phyloP scores from a whole-genome alignment of 2,113 vertebrate species.

The Oxyura jamaicensis region DNA sequence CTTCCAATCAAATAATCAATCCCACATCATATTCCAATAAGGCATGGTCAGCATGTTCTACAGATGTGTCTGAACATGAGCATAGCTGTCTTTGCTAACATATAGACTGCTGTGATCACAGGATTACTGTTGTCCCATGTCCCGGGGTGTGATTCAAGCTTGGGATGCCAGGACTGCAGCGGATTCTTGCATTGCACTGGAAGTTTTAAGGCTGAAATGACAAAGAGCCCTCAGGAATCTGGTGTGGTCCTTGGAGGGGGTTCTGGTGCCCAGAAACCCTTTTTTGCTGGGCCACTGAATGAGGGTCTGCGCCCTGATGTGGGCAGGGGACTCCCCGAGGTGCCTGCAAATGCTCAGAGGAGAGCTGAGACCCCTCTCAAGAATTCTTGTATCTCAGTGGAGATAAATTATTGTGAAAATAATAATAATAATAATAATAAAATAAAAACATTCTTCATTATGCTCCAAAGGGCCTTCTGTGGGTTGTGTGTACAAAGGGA shows the following conservation, averaged over 20 bases:
- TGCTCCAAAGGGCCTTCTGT: background rate
- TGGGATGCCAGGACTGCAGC: background rate
- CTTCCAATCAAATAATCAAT: slow-evolving; percentile 11
- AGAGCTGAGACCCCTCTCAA: background rate
- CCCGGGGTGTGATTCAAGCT: background rate
- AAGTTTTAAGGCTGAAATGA: background rate
- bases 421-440: no score
- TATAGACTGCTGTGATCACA: background rate
- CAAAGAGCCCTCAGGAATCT: background rate
- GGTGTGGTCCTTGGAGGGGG: background rate
- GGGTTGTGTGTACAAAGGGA: background rate
- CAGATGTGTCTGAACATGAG: slow-evolving; percentile 3
- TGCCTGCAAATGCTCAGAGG: background rate
- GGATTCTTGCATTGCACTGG: background rate
- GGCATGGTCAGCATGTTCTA: background rate
- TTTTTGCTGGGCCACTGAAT: no score
- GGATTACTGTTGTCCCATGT: no score
- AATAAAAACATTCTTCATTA: background rate
- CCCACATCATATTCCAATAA: background rate
- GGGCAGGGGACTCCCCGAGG: background rate
- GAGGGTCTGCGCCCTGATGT: accelerated
- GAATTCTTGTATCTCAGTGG: background rate
- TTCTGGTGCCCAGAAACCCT: background rate
- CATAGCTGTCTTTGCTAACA: background rate
- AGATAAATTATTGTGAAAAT: background rate